phyloP scores from a whole-genome alignment of 1,140 invertebrate species.

The Drosophila arawakana region DNA sequence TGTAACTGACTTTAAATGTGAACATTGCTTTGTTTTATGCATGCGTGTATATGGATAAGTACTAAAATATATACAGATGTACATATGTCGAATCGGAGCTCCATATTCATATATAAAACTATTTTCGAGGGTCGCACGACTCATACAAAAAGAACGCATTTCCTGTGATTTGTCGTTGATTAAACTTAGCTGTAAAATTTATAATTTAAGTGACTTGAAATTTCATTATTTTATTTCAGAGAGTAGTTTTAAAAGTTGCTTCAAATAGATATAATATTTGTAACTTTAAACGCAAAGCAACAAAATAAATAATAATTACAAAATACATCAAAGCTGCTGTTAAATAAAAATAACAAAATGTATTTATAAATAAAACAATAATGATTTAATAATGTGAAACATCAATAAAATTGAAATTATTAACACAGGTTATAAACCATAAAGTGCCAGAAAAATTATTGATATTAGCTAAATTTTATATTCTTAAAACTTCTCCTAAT shows the following conservation, averaged over 20 bases:
- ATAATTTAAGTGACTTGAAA: not conserved
- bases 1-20: slow-evolving; percentile 53
- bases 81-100: not conserved
- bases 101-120: not conserved
- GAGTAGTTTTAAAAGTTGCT: not conserved
- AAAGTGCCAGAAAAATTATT: not conserved
- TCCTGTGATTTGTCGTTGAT: not conserved
- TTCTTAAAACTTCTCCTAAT: slow-evolving; percentile 26
- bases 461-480: not conserved
- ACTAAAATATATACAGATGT: slow-evolving; percentile 3
- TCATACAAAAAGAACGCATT: not conserved
- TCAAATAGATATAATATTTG: too few species aligned
- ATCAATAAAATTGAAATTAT: not conserved
- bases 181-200: not conserved
- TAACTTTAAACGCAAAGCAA: too few species aligned
- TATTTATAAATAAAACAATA: too few species aligned
- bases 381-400: too few species aligned
- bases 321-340: too few species aligned
- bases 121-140: not conserved
- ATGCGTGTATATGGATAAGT: not conserved
- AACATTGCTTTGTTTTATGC: slow-evolving; percentile 26
- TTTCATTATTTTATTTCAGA: not conserved
- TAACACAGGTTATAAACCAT: not conserved
- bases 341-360: too few species aligned
- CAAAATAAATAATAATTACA: too few species aligned